Evolutionary conservation across 92 coral and sea anemone genomes (phyloP).

Genomic region (Desmophyllum pertusum): DNA sequence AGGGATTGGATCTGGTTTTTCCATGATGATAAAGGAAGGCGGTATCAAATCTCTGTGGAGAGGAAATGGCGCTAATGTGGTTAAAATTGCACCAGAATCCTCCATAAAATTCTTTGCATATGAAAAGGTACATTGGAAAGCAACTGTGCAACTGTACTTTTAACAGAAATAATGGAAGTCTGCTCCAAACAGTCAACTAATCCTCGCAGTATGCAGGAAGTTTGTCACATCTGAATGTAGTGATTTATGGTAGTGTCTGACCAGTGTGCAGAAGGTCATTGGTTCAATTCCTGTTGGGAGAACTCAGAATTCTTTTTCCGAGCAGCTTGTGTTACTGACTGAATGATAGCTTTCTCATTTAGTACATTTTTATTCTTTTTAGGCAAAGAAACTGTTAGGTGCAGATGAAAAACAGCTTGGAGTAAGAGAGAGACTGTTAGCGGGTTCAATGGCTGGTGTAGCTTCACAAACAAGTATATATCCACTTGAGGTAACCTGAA

Average conservation of each 20-base stretch:
- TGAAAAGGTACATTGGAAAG: conserved; percentile 74
- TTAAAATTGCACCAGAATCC: conserved; percentile 98
- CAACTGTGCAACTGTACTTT: neutral
- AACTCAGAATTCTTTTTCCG: no score
- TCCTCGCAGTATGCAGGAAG: no score
- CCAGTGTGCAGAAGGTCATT: no score
- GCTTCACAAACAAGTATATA: conserved; percentile 95
- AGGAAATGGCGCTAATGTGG: conserved; percentile 99
- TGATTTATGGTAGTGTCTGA: no score
- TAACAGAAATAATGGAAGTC: no score
- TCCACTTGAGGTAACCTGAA: conserved; percentile 87
- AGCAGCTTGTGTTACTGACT: no score
- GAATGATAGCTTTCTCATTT: no score
- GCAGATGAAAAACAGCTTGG: conserved; percentile 89
- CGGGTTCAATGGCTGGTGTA: conserved; percentile 99
- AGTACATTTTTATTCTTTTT: neutral
- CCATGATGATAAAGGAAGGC: conserved; percentile 87
- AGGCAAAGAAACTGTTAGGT: conserved; percentile 95
- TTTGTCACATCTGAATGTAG: no score
- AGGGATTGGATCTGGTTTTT: conserved; percentile 82
- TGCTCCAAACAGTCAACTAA: no score
- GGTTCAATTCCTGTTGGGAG: no score
- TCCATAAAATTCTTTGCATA: conserved; percentile 97
- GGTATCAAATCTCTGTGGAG: conserved; percentile 94
- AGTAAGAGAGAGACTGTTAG: conserved; percentile 86